Evolutionary conservation across 2,888 invertebrate genomes (phyloP).

Genomic region (Chironomus riparius): DNA sequence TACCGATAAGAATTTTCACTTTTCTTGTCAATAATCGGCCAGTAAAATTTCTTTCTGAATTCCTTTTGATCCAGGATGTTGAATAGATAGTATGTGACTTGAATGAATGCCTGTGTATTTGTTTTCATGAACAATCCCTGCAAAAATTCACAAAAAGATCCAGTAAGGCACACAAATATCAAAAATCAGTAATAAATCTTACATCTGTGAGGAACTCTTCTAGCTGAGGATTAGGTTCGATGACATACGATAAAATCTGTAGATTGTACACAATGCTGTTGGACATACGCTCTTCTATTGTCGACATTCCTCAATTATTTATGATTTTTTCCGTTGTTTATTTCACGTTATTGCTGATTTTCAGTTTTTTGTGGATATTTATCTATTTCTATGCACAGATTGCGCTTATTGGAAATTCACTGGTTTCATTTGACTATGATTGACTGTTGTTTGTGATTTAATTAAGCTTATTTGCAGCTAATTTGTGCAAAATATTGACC

Average conservation of each 20-base stretch:
- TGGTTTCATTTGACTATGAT: background rate
- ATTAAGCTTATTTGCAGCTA: background rate
- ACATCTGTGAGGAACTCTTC: background rate
- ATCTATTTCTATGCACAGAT: background rate
- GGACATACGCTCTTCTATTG: background rate
- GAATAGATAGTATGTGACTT: constrained; percentile 40
- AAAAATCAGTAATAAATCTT: background rate
- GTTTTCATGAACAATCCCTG: constrained; percentile 41
- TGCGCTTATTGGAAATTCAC: background rate
- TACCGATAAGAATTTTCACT: constrained; percentile 36
- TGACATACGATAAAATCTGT: background rate
- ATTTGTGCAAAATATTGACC: too few relatives aligned
- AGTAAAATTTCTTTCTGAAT: constrained; percentile 41
- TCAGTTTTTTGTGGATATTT: too few relatives aligned
- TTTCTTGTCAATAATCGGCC: constrained; percentile 40
- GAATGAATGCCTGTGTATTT: constrained; percentile 39
- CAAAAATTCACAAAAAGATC: constrained; percentile 28
- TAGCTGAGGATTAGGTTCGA: background rate
- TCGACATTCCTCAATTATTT: background rate
- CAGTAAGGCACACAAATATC: background rate
- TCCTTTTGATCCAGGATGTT: constrained; percentile 38
- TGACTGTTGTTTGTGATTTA: background rate
- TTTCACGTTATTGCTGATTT: background rate
- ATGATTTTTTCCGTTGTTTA: background rate
- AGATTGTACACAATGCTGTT: background rate